Base-by-base conservation (phyloP, 2,888 invertebrate species). In the Ptycholaimellus sp. region DNA sequence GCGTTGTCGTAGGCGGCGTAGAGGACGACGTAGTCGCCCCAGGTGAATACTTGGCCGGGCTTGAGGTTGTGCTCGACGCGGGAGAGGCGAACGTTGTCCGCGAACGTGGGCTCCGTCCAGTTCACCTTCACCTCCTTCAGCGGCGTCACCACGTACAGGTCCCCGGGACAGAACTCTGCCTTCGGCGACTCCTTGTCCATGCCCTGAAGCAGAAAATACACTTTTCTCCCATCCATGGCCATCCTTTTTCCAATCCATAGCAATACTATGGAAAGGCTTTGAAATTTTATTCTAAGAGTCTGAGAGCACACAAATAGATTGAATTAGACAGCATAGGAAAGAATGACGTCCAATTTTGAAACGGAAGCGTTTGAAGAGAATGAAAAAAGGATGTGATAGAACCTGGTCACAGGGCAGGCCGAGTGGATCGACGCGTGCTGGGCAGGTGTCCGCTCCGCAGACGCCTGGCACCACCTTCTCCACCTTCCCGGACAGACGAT, bases 141-240 rank as follows among this genome's bases (percentile, higher is more conserved):
- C 57, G 76, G 76, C 7, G 81, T 80, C 47, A 82, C 79, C 2
- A 85, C 76, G 80, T 83, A 85, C 36, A 85, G 65, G 60, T 85
- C 85, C 11, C 81, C 80, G 5, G 85, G 85, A 49, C 87, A 85
- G 51, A 80, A 75, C 44, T 80, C 78, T 1, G 80, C 74, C 48
- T 72, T 71, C 6, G 85, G 85, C 45, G 82, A 70, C n/a, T n/a
- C n/a, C n/a, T n/a, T n/a, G n/a, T n/a, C n/a, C n/a, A n/a, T n/a
- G n/a, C n/a, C n/a, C n/a, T n/a, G n/a, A n/a, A n/a, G n/a, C n/a
- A n/a, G n/a, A n/a, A n/a, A n/a, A n/a, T n/a, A n/a, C n/a, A n/a
- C n/a, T n/a, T n/a, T n/a, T n/a, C n/a, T n/a, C n/a, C n/a, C n/a
- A n/a, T n/a, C n/a, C n/a, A n/a, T n/a, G n/a, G n/a, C n/a, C n/a